Evolutionary conservation across 1,140 invertebrate species (phyloP), one percentile per base, ranked within the genome.

Genomic region (Eufriesea mexicana): DNA sequence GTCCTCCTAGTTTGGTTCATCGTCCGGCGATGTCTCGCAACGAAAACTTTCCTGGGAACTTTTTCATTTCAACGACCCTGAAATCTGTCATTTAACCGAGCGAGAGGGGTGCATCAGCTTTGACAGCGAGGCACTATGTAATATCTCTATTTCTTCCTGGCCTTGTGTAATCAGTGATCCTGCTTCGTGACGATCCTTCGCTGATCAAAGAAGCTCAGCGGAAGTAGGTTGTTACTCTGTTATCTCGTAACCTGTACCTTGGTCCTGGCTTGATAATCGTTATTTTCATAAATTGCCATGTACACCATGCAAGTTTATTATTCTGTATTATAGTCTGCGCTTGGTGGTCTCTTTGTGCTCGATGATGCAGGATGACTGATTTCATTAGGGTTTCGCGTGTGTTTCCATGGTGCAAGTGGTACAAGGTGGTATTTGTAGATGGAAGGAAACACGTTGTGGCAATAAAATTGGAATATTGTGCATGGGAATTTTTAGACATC

Each of bases 71-170:
- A 79, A 89, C 83, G 85, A 86, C 74, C 75, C 42, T 35, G 47
- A 80, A 88, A 91, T 89, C 86, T 91, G 90, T 89, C 88, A 91
- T 92, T 91, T 89, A 82, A 85, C 49, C 76, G 68, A 35, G 42
- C 10, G 49, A 28, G 70, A 35, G 85, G 86, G 79, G 79, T 76
- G 79, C 68, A 86, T 74, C 62, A 61, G 79, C 74, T 86, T 88
- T 86, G 84, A 91, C 87, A 86, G 88, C 77, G 86, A 91, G 89
- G 89, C 90, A 89, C 87, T 68, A 47, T 51, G 83, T 77, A 89
- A 88, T 91, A 42, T 54, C 61, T 35, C 35, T 55, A 7, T 57
- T 35, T 42, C 64, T 67, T 74, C 49, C 25, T 66, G 16, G 47
- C 18, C 47, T 71, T 66, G 61, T 25, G 70, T 62, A 75, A 82